Evolutionary conservation across 2,113 vertebrate species (phyloP).

Genomic region (Agapornis roseicollis): DNA sequence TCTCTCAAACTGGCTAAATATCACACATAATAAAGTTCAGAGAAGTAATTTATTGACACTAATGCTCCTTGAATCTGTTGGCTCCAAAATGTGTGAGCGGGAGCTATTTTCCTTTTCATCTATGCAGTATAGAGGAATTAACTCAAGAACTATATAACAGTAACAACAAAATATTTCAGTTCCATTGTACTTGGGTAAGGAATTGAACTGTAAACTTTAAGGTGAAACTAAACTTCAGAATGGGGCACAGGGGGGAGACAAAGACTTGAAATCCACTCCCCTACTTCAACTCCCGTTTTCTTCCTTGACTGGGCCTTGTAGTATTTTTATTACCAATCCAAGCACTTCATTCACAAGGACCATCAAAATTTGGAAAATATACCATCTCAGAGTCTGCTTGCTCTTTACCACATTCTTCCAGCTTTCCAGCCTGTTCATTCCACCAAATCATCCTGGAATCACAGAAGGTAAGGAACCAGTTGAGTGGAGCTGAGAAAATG

Average conservation of each 20-base stretch:
- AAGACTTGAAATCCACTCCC: constrained; percentile 2
- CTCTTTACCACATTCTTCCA: neutral
- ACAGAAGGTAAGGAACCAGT: neutral
- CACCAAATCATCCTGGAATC: neutral
- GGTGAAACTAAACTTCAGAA: neutral
- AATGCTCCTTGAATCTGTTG: neutral
- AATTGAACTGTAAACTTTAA: neutral
- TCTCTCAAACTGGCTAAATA: constrained; percentile 7
- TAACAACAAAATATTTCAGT: neutral
- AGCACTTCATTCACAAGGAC: neutral
- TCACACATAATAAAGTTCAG: constrained; percentile 28
- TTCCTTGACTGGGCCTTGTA: neutral
- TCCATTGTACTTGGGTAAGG: neutral
- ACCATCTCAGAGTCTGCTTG: neutral
- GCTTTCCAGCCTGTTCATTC: neutral
- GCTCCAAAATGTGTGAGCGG: neutral
- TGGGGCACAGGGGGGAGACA: neutral
- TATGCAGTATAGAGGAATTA: neutral
- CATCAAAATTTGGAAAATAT: neutral
- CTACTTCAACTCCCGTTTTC: neutral
- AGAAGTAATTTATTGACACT: constrained; percentile 15
- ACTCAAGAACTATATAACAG: neutral
- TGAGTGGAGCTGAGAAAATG: neutral
- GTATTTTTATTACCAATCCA: neutral
- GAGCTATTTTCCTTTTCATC: neutral